Conservation (phyloP, 37 sponge, comb jelly and placozoan species). For the Agelas oroides region DNA sequence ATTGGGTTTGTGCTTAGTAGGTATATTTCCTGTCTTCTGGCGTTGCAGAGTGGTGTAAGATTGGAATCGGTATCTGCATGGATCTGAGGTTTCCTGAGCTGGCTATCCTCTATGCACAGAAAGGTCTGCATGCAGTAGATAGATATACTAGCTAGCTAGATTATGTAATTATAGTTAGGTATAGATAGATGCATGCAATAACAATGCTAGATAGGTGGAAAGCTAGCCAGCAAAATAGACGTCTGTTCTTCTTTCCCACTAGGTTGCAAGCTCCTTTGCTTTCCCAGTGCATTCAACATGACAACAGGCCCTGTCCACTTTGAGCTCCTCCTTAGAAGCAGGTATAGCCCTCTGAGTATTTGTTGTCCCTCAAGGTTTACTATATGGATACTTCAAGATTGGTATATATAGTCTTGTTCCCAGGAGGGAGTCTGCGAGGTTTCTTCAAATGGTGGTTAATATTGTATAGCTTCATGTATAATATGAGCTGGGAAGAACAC, state of each 20-base stretch:
- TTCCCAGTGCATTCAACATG: constrained; percentile 98
- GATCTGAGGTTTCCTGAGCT: constrained; percentile 94
- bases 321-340: constrained; percentile 87
- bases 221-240: no score
- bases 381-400: no score
- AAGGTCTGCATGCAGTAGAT: constrained; percentile 48
- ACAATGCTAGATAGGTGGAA: not conserved
- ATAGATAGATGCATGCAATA: not conserved
- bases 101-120: constrained; percentile 73
- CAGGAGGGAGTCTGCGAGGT: no score
- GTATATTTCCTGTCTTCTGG: no score
- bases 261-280: constrained; percentile 86
- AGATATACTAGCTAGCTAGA: not conserved
- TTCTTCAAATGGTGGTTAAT: no score
- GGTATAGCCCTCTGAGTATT: constrained; percentile 10
- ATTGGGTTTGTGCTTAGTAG: no score
- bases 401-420: no score
- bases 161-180: not conserved
- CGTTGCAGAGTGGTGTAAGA: constrained; percentile 79
- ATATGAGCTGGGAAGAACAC: no score
- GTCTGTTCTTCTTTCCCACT: not conserved
- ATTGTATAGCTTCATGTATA: no score
- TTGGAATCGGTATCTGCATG: constrained; percentile 98
- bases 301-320: constrained; percentile 96
- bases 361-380: no score